Conservation (phyloP, 2,113 vertebrate genomes). For the Corythaixoides concolor region DNA sequence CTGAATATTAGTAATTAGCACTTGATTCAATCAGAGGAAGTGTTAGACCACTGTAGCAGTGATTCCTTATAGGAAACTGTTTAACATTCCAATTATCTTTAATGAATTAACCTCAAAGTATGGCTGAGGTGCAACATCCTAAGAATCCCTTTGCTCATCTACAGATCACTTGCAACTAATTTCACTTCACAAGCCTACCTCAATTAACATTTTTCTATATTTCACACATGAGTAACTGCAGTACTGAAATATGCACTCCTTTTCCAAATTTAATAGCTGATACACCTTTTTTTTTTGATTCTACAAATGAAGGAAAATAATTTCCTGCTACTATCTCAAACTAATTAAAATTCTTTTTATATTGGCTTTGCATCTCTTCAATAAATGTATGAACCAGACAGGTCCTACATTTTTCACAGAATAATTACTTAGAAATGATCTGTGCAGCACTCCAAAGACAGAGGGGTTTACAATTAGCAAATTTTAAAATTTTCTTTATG, state of each 20-base stretch:
- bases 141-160: slow-evolving; percentile 59
- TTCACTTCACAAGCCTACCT: slow-evolving; percentile 18
- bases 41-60: background rate
- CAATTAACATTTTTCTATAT: slow-evolving; percentile 62
- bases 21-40: slow-evolving; percentile 32
- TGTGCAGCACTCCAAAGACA: slow-evolving; percentile 10
- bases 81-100: slow-evolving; percentile 58
- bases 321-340: slow-evolving; percentile 49
- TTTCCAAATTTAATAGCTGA: slow-evolving; percentile 38
- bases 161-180: slow-evolving; percentile 49
- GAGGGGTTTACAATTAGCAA: slow-evolving; percentile 42
- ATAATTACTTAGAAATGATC: slow-evolving; percentile 61
- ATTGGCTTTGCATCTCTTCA: background rate
- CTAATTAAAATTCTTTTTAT: slow-evolving; percentile 59
- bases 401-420: background rate
- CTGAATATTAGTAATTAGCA: slow-evolving; percentile 46
- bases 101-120: slow-evolving; percentile 40
- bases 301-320: slow-evolving; percentile 57
- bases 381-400: slow-evolving; percentile 19
- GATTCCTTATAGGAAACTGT: slow-evolving; percentile 7
- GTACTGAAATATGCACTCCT: slow-evolving; percentile 23
- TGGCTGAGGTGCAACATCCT: background rate
- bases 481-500: slow-evolving; percentile 36
- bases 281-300: slow-evolving; percentile 31
- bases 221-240: slow-evolving; percentile 52